Evolutionary conservation across 2,888 invertebrate genomes (phyloP), one percentile per base, ranked within the genome.

Genomic region (Heliconius ethilla): DNA sequence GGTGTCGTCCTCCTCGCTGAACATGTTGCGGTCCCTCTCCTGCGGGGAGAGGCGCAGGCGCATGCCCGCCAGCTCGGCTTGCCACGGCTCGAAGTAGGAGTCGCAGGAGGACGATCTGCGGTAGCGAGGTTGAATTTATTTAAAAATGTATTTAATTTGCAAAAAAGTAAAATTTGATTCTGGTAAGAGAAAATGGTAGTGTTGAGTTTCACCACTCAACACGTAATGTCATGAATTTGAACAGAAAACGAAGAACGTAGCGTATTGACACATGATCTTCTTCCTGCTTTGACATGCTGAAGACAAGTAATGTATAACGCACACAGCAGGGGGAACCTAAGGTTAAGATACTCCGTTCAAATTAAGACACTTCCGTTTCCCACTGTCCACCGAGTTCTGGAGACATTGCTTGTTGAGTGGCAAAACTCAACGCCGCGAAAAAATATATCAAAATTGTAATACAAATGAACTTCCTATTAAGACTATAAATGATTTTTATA

Each of bases 11-110:
- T 97, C 98, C 86, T 98, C 98, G n/a, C 97, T 97, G 89, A 98
- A 97, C 92, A 98, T 97, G 85, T 97, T 95, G 95, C 97, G 96
- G 91, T 98, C 98, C 1, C 97, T 95, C 88, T 98, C 98, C 85
- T 98, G 98, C 70, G 97, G 95, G 81, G 98, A 97, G 83, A 98
- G 97, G 75, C 98, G 97, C 62, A 98, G 93, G 40, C 97, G 96
- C 90, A 98, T 96, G 87, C 97, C 97, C n/a, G 97, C 97, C 75
- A 98, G 93, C 90, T 98, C 98, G 40, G 90, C 96, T 95, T 92
- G 96, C 95, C 95, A 96, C 84, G 95, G 96, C 95, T 98, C 98
- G 92, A 98, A 98, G 92, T 98, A 98, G 0, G 98, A 98, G 90
- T 98, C 98, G 90, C 98, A 98, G 0, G 98, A 98, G 0, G 98